Percentiles rank a stretch among this genome's conserved stretches.
Conservation (phyloP, 2,797 vertebrate species). For the Anguilla megastoma region DNA sequence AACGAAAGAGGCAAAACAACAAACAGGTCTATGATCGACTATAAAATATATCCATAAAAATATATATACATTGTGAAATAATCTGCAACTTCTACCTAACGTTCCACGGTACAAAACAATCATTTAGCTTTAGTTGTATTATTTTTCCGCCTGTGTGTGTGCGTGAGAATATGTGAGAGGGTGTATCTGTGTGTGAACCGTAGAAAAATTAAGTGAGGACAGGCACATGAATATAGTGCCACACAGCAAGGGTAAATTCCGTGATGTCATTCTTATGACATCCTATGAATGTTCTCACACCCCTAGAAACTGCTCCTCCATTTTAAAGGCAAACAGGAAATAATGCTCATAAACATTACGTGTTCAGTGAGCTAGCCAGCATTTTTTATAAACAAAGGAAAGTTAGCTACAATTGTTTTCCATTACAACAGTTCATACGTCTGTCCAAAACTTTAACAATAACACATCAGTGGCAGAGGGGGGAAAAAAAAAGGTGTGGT, state of each 20-base stretch:
- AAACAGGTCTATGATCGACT: conserved; percentile 59
- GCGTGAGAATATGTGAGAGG: not conserved
- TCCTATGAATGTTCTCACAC: not conserved
- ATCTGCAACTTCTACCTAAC: not conserved
- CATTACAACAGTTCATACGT: not conserved
- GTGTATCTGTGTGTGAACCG: not conserved
- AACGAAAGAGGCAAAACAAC: conserved; percentile 39
- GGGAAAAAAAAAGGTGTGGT: not conserved
- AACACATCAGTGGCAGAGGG: not conserved
- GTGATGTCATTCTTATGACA: not conserved
- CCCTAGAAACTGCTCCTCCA: not conserved
- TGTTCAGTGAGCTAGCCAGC: not conserved
- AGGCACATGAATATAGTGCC: not conserved
- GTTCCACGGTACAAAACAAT: conserved; percentile 23
- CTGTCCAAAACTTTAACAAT: conserved; percentile 6
- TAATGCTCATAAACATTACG: not conserved
- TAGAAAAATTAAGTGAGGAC: not conserved
- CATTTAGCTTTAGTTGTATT: conserved; percentile 5
- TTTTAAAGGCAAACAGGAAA: not conserved
- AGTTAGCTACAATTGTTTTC: not conserved
- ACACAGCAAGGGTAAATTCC: not conserved
- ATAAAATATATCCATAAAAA: conserved; percentile 29
- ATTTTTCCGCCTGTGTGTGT: not conserved
- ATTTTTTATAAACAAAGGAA: not conserved
- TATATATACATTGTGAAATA: conserved; percentile 17